phyloP scores from a whole-genome alignment of 2,888 invertebrate species.

The Cantharis flavilabris region DNA sequence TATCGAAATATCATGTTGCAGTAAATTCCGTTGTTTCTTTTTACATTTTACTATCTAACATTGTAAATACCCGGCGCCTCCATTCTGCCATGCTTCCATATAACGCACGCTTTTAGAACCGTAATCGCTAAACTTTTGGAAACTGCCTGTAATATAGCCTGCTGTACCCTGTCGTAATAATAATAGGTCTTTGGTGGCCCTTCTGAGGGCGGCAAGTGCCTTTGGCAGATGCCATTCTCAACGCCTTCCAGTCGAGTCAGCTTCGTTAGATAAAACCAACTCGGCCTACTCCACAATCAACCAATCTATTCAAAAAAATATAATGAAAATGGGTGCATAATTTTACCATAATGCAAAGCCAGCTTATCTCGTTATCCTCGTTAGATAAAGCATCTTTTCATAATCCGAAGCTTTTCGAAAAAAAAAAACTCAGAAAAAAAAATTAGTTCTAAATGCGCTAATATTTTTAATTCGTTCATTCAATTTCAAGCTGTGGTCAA shows the following conservation, averaged over 20 bases:
- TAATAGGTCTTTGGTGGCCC: slow-evolving; percentile 24
- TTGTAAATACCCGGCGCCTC: slow-evolving; percentile 29
- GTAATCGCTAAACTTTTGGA: neutral
- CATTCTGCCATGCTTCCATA: slow-evolving; percentile 9
- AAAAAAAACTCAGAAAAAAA: too few relatives aligned
- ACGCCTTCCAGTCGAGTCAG: slow-evolving; percentile 15
- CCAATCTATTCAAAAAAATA: neutral
- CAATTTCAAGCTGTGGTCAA: neutral
- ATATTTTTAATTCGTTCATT: neutral
- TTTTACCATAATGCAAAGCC: neutral
- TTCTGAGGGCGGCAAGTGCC: slow-evolving; percentile 21
- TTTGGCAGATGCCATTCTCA: slow-evolving; percentile 29
- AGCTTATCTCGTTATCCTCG: neutral
- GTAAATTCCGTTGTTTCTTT: slow-evolving; percentile 38
- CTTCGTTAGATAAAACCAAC: slow-evolving; percentile 26
- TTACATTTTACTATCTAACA: slow-evolving; percentile 36
- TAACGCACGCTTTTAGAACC: neutral
- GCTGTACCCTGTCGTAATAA: slow-evolving; percentile 23
- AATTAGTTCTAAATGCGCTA: too few relatives aligned
- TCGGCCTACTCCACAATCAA: neutral
- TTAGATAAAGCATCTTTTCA: neutral
- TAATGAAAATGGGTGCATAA: neutral
- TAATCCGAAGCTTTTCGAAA: too few relatives aligned
- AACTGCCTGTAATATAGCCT: neutral
- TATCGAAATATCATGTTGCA: slow-evolving; percentile 39